Base-by-base conservation (phyloP, 2,888 invertebrate species). In the Drepana falcataria region DNA sequence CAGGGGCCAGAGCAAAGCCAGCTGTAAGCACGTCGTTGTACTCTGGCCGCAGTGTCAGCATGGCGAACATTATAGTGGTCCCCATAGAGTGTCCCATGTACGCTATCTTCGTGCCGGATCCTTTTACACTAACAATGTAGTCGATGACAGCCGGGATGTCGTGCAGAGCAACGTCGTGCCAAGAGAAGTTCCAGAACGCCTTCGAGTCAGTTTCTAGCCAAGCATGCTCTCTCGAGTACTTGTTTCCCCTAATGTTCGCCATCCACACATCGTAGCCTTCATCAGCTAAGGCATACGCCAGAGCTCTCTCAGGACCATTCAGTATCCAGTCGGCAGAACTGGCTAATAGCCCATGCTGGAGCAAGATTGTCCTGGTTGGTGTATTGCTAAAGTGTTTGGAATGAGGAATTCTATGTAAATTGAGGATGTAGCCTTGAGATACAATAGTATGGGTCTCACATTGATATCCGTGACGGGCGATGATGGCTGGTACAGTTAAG, bases 31-130 rank as follows among this genome's bases (percentile, higher is more conserved):
- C 92, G 1, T 92, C 81, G 58, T 95, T 94, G 59, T 94, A 94
- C 73, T 95, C 93, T 0, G 95, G 95, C 47, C 92, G 81, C 48
- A 92, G 81, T 0, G 94, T 92, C 59, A 95, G 90, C 86, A 95
- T 93, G 0, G 94, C 94, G 69, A 94, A 95, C 58, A 95, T 93
- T 75, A 94, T 93, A 0, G 96, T 95, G 0, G 96, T 95, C 0
- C 98, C 98, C 94, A 98, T 97, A 0, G 97, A 98, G 81, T 98
- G 97, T 0, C 98, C 98, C 35, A 97, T 91, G 78, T 97, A 98
- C 54, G 93, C 92, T 7, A 91, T 81, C 60, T 83, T 80, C 1
- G 82, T 70, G 33, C 63, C 66, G 2, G 63, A 53, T n/a, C 81
- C 83, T 69, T 88, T 90, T 0, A 73, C 53, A 6, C 76, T 70